Base-by-base conservation (phyloP, 2,113 vertebrate genomes). In the Holacanthus passer region DNA sequence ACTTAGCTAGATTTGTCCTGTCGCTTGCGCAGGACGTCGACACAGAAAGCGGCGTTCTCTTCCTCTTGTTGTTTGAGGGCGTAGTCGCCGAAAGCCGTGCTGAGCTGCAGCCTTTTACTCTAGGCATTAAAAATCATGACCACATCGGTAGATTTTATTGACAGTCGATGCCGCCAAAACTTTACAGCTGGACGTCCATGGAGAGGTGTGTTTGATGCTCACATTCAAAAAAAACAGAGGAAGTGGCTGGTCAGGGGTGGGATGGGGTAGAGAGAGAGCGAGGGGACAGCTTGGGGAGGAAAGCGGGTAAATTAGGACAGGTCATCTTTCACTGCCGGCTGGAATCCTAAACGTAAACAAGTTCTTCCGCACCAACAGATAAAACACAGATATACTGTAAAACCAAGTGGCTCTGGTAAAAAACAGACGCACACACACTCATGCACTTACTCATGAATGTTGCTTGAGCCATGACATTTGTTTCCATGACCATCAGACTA, bases 281-380 rank as follows among this genome's bases (percentile, higher is more conserved):
- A 79, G 75, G 89, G 92, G 91, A 92, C 91, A 90, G 83, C 87
- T 90, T 90, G 74, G 89, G 91, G 89, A 89, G 87, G 86, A 90
- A 81, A 88, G 84, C 62, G 86, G 89, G 86, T 88, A 91, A 83
- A 89, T 88, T 86, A 87, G 81, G 91, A 90, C 88, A 87, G 89
- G 88, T 87, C 91, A 89, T 93, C 88, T 90, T 86, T 93, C 92
- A 92, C 81, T 81, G 87, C 85, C 45, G 82, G 75, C 89, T 91
- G 91, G 91, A 92, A 91, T 93, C 85, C 73, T 60, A 66, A 90
- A 91, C 1, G 64, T 93, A 92, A 94, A 94, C 93, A 94, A 86
- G 84, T 71, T 82, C 91, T 91, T 92, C 91, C 85, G 77, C 85
- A 88, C 67, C 55, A 88, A 68, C 83, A 89, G 92, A 94, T 92